Evolutionary conservation across 2,888 invertebrate genomes (phyloP), one percentile per base, ranked within the genome.

Genomic region (Daptonema setosum): DNA sequence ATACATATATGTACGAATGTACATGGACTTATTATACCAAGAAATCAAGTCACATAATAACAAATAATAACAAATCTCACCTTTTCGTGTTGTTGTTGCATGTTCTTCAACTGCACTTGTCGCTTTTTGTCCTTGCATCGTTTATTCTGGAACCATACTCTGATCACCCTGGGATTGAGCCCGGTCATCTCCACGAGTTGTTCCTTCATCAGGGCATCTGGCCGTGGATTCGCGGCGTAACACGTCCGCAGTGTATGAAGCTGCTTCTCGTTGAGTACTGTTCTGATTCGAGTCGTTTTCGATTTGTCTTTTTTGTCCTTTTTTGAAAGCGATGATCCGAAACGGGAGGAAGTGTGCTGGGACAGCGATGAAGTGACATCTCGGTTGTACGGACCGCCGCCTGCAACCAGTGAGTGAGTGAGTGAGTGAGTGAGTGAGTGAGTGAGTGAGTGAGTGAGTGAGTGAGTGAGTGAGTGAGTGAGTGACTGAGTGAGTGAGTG

Each of bases 151-250:
- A 95, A 97, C 97, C 97, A 97, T 58, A 97, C 97, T 69, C 97
- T 80, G 72, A 97, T 97, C 65, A 97, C 97, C 22, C 97, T 78
- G 25, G 95, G 93, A 67, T 87, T 90, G 55, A 97, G 80, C 0
- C 87, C 83, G 22, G 97, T 97, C 93, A 95, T 91, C 76, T 97
- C 95, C 48, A 93, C 93, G 61, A 97, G 80, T 73, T 95, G 93
- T 73, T 97, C 97, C 77, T 97, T 97, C 87, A 93, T 90, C 60
- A 95, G 80, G 47, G 97, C 95, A 75, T 97, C 97, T 45, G 97
- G 97, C 55, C 97, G 79, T 58, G 95, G 91, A 76, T 97, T 97
- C 57, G 90, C 88, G 59, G 84, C 84, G 77, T 97, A 97, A 75
- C 93, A 95, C 60, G 90, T 91, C 76, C 93, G 80, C 66, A 97